Base-by-base conservation (phyloP, 2,888 invertebrate species). In the Romanomermis culicivorax region DNA sequence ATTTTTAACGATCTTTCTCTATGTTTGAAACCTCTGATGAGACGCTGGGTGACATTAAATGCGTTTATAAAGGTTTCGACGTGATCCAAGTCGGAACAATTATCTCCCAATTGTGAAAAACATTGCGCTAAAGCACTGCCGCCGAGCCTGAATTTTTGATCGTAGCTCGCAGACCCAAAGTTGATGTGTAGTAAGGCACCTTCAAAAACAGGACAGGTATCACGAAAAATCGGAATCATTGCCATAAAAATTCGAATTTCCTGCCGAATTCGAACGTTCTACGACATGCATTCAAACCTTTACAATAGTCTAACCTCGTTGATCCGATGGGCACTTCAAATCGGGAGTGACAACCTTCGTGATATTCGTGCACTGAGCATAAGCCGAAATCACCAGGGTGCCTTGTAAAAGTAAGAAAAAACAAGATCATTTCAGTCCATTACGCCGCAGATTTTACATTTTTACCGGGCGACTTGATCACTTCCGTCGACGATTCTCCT, bases 81-180 rank as follows among this genome's bases (percentile, higher is more conserved):
- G 54, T 79, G 71, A 59, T 83, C 80, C 2, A 93, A 72, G 72
- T 91, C 89, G 0, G 95, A 84, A 29, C 79, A 74, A 53, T 76
- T 75, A 60, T 81, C 76, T 4, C 89, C 89, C 43, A 87, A 75
- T 70, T 89, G 87, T 53, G 78, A 77, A 69, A 79, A 86, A 60
- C 83, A 84, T 68, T 95, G 95, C 1, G 89, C 88, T 47, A 95
- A 71, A 0, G 93, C 85, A 1, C 88, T 83, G 1, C 91, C 95
- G 7, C 93, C 93, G 14, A 91, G 74, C 55, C 91, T 78, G 63
- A 77, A 27, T 23, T 55, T 25, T 11, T 29, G 24, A 47, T 11
- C 25, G 50, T n/a, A 14, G 11, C 27, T 14, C 14, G 43, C 47
- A 53, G 76, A 71, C 30, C 82, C 80, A 53, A 85, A 77, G 62